Evolutionary conservation across 2,888 invertebrate genomes (phyloP).

Genomic region (Phania funesta): DNA sequence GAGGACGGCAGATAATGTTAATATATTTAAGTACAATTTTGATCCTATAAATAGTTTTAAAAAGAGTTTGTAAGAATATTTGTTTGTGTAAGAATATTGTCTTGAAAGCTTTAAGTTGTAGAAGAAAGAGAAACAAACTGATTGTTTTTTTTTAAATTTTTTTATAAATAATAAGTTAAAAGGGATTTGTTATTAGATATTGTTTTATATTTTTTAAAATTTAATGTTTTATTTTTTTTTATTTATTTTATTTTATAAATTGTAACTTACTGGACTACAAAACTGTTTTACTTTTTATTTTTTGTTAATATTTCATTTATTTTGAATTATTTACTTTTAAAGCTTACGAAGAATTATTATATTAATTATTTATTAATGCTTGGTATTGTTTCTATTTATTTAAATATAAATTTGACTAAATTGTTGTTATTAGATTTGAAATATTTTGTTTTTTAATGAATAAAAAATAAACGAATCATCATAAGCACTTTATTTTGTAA

Average conservation of each 20-base stretch:
- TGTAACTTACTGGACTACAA: conserved; percentile 59
- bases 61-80: conserved; percentile 2
- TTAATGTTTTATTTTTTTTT: not conserved
- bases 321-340: conserved; percentile 54
- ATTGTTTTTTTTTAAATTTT: not conserved
- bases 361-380: conserved; percentile 41
- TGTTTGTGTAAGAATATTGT: conserved; percentile 47
- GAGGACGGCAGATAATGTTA: too few relatives aligned
- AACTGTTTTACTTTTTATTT: conserved; percentile 40
- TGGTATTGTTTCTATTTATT: conserved; percentile 28
- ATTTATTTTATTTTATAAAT: not conserved
- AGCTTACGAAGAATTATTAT: conserved; percentile 57
- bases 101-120: conserved; percentile 47
- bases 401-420: conserved; percentile 53
- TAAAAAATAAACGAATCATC: conserved; percentile 64
- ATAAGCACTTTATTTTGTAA: conserved; percentile 65
- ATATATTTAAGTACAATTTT: conserved; percentile 3
- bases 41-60: conserved; percentile 26
- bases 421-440: conserved; percentile 43
- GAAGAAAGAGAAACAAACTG: conserved; percentile 29
- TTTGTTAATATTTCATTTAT: conserved; percentile 26
- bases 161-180: conserved; percentile 11
- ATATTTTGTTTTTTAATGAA: conserved; percentile 52
- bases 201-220: conserved; percentile 1
- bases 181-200: not conserved